Evolutionary conservation across 2,113 vertebrate species (phyloP).

Genomic region (Sinocyclocheilus anshuiensis): DNA sequence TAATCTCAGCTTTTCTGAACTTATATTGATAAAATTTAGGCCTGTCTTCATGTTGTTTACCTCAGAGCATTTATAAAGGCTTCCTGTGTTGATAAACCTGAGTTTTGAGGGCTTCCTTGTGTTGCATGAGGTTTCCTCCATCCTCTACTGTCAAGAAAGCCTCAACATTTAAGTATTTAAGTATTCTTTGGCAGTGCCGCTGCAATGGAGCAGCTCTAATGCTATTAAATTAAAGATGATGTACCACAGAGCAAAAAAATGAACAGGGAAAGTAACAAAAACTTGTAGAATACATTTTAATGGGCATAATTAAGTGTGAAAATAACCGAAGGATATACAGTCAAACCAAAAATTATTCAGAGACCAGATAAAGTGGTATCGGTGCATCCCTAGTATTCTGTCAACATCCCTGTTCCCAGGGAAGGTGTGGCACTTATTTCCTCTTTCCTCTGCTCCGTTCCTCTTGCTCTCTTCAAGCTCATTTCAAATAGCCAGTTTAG

Average conservation of each 20-base stretch:
- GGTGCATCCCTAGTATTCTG: too few species aligned
- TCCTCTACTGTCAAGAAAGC: neutral
- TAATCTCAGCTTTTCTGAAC: neutral
- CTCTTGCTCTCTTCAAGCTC: neutral
- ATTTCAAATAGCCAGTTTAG: neutral
- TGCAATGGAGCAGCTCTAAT: too few species aligned
- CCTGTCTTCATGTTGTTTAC: neutral
- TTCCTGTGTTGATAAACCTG: neutral
- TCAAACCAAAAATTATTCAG: too few species aligned
- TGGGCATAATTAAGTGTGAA: too few species aligned
- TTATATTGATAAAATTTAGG: neutral
- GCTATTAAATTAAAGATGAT: too few species aligned
- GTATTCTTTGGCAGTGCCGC: neutral
- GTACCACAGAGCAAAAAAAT: too few species aligned
- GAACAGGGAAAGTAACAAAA: too few species aligned
- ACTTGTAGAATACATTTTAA: too few species aligned
- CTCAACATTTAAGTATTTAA: neutral
- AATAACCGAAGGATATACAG: too few species aligned
- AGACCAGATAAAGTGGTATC: too few species aligned
- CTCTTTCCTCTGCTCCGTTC: slow-evolving; percentile 39
- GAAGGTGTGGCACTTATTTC: slow-evolving; percentile 63
- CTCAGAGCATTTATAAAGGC: neutral
- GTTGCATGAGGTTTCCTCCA: neutral
- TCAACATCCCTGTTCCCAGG: slow-evolving; percentile 69
- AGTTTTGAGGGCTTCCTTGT: neutral